These are phyloP conservation scores for Coenonympha glycerion DNA, from an alignment of 2,888 invertebrate genomes.

Conservation along the genomic window DNA sequence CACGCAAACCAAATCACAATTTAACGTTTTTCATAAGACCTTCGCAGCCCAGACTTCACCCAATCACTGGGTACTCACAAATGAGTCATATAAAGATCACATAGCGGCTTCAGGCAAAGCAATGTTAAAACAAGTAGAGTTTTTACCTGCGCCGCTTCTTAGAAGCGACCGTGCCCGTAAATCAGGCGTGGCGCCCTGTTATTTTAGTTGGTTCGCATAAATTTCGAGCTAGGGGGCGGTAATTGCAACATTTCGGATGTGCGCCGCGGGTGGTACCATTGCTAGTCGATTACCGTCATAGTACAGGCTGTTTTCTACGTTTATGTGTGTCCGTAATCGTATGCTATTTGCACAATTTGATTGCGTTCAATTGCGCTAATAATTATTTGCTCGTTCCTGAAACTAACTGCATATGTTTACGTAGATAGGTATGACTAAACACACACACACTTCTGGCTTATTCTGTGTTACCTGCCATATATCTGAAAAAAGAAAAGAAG, in stretches of 20 bases:
- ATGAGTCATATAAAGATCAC: conserved; percentile 5
- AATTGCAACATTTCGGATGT: conserved; percentile 30
- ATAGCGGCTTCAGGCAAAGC: conserved; percentile 18
- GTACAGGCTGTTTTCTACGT: conserved; percentile 3
- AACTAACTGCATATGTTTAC: no score
- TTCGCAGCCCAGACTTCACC: background rate
- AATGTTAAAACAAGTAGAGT: conserved; percentile 45
- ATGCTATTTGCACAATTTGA: no score
- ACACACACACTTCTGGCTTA: no score
- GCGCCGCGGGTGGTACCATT: conserved; percentile 33
- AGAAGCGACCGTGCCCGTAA: conserved; percentile 61
- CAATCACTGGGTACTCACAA: background rate
- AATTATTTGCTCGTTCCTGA: no score
- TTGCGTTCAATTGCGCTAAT: no score
- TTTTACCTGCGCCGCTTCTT: conserved; percentile 59
- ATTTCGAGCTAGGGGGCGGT: conserved; percentile 42
- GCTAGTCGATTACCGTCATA: conserved; percentile 26
- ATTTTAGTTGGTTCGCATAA: conserved; percentile 61
- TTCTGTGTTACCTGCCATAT: no score
- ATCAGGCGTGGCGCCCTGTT: conserved; percentile 71
- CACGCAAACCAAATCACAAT: no score
- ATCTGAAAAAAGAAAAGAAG: no score
- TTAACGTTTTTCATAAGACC: background rate
- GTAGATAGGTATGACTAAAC: no score
- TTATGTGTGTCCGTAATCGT: no score